These are phyloP conservation scores for Malacoctenus gilli DNA, from an alignment of 2,797 vertebrate genomes.

Conservation along the genomic window DNA sequence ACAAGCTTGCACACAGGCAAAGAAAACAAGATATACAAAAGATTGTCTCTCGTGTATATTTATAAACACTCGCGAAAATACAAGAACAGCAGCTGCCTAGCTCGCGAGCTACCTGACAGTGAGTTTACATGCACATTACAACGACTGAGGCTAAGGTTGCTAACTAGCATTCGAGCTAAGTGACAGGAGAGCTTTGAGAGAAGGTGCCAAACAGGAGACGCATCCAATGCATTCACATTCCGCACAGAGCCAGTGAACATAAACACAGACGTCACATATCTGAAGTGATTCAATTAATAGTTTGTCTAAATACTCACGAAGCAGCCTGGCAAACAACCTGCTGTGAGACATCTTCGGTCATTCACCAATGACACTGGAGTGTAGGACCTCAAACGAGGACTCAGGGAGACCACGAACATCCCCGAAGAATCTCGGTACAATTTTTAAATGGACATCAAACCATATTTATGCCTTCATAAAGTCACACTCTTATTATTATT, in stretches of 20 bases:
- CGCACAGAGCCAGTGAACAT: neutral
- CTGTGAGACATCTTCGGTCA: slow-evolving; percentile 88
- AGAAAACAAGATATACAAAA: too few relatives aligned
- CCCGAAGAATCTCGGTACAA: neutral
- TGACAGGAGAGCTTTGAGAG: slow-evolving; percentile 18
- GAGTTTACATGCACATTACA: neutral
- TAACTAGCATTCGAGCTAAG: slow-evolving; percentile 43
- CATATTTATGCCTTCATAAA: too few relatives aligned
- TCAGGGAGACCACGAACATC: slow-evolving; percentile 58
- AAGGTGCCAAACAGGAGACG: too few relatives aligned
- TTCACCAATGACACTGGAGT: slow-evolving; percentile 86
- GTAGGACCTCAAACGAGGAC: slow-evolving; percentile 58
- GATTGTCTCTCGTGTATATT: too few relatives aligned
- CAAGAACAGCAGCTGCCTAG: slow-evolving; percentile 14
- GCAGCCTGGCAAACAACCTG: slow-evolving; percentile 82
- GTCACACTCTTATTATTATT: too few relatives aligned
- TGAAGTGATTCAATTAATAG: neutral
- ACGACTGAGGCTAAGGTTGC: slow-evolving; percentile 22
- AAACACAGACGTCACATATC: neutral
- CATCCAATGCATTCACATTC: neutral
- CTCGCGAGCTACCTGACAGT: slow-evolving; percentile 24
- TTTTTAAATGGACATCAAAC: too few relatives aligned
- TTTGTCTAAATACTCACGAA: slow-evolving; percentile 79
- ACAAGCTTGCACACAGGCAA: too few relatives aligned
- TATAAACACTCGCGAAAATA: too few relatives aligned